Percentiles rank a stretch among this genome's conserved stretches.
phyloP scores from a whole-genome alignment of 2,113 vertebrate genomes.

The Monopterus albus region DNA sequence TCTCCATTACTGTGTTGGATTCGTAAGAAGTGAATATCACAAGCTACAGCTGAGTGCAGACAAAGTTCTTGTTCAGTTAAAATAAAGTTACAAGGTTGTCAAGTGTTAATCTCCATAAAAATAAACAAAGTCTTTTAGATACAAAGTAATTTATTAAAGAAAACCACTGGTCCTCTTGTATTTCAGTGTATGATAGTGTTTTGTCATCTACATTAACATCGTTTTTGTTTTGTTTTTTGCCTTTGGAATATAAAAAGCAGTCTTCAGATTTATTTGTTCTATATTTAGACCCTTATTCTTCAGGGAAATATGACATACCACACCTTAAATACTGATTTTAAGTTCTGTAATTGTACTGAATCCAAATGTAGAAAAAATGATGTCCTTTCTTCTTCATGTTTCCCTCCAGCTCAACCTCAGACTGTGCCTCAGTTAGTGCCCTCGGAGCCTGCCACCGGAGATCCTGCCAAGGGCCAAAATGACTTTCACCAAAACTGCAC shows the following conservation, averaged over 20 bases:
- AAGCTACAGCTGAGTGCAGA: constrained; percentile 27
- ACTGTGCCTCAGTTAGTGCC: constrained; percentile 82
- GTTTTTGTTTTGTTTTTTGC: too few species aligned
- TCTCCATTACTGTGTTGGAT: constrained; percentile 32
- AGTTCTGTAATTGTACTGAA: neutral
- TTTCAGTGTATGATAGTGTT: neutral
- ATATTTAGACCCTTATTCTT: neutral
- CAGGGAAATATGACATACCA: too few species aligned
- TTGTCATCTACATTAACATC: neutral
- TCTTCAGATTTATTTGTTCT: too few species aligned
- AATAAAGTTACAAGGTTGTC: constrained; percentile 31
- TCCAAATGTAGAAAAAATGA: too few species aligned
- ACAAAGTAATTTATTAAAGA: neutral
- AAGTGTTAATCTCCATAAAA: neutral
- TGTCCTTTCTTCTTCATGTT: constrained; percentile 12
- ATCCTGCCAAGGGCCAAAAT: constrained; percentile 81
- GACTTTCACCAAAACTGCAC: constrained; percentile 65
- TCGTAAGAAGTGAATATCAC: constrained; percentile 44
- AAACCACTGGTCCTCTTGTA: neutral
- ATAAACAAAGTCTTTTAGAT: neutral
- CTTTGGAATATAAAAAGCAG: too few species aligned
- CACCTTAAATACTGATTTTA: constrained; percentile 1
- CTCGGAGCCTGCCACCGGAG: constrained; percentile 81
- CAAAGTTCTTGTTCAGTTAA: constrained; percentile 52
- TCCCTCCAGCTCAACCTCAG: constrained; percentile 88